A percentile compares a stretch with the other conserved stretches of the same genome.
These are phyloP conservation scores for Oostethus manadensis DNA, from an alignment of 2,113 vertebrate genomes.

Conservation along the genomic window DNA sequence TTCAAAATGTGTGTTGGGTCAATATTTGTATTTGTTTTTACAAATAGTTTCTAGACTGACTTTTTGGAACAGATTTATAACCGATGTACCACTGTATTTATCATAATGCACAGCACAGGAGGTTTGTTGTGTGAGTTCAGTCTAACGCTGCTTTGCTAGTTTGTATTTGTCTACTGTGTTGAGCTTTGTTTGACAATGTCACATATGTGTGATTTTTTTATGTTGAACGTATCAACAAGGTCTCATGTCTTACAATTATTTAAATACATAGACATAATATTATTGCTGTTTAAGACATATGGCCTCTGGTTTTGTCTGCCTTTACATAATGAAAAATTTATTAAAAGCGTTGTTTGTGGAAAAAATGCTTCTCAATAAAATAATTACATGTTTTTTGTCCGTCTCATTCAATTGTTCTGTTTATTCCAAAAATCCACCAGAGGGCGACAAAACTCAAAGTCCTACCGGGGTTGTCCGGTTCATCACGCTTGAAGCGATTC, in stretches of 20 bases:
- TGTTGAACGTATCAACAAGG: slow-evolving; percentile 16
- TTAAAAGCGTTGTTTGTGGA: slow-evolving; percentile 18
- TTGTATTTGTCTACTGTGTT: slow-evolving; percentile 5
- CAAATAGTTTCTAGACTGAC: no score
- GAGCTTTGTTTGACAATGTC: slow-evolving; percentile 21
- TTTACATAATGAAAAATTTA: slow-evolving; percentile 3
- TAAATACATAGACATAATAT: slow-evolving; percentile 5
- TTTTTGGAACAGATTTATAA: no score
- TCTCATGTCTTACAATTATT: slow-evolving; percentile 9
- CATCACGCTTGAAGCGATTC: slow-evolving; percentile 32
- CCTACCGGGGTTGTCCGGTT: slow-evolving; percentile 43
- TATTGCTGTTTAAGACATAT: slow-evolving; percentile 7
- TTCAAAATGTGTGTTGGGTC: no score
- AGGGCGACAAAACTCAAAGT: slow-evolving; percentile 43
- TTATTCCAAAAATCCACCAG: slow-evolving; percentile 35
- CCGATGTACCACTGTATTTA: slow-evolving; percentile 12
- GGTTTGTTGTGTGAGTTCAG: not conserved
- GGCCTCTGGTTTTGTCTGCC: slow-evolving; percentile 1
- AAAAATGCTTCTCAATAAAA: slow-evolving; percentile 27
- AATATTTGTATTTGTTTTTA: no score
- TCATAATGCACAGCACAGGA: slow-evolving; percentile 3
- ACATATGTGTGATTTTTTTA: slow-evolving; percentile 3
- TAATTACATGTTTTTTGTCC: not conserved
- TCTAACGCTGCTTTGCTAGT: slow-evolving; percentile 4
- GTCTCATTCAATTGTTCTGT: no score